Percentiles rank a stretch among this genome's conserved stretches.
These are phyloP conservation scores for Heteromormyrus szaboi DNA, from an alignment of 2,797 vertebrate genomes.

Conservation along the genomic window DNA sequence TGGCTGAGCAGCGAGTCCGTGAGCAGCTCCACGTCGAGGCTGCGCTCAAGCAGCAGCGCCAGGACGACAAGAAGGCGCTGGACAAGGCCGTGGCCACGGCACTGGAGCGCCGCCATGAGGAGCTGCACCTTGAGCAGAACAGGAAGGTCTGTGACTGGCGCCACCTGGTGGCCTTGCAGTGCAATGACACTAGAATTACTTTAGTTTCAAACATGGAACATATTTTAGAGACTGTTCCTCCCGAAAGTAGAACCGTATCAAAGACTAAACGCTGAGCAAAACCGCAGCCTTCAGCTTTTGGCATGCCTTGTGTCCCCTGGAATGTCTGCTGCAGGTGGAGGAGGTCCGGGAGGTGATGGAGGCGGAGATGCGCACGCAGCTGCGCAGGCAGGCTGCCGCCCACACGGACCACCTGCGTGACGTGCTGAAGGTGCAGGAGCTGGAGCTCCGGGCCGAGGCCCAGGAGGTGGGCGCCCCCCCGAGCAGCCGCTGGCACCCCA, in stretches of 20 bases:
- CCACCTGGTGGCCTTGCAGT: background rate
- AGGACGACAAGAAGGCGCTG: slow-evolving; percentile 71
- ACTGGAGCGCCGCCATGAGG: slow-evolving; percentile 67
- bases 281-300: background rate
- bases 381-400: slow-evolving; percentile 87
- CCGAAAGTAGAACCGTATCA: background rate
- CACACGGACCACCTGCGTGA: slow-evolving; percentile 90
- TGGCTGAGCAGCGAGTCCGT: slow-evolving; percentile 79
- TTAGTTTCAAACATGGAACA: background rate
- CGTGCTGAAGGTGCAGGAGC: slow-evolving; percentile 86
- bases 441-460: slow-evolving; percentile 76
- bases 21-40: slow-evolving; percentile 81
- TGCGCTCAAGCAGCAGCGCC: slow-evolving; percentile 79
- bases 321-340: slow-evolving; percentile 58
- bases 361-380: slow-evolving; percentile 91
- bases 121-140: slow-evolving; percentile 77
- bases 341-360: slow-evolving; percentile 92
- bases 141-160: slow-evolving; percentile 66
- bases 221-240: background rate
- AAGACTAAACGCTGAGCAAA: background rate
- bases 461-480: slow-evolving; percentile 66
- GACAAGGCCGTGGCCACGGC: slow-evolving; percentile 71
- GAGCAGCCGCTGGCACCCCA: background rate
- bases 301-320: background rate
- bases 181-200: background rate